Conservation (phyloP, 2,888 invertebrate genomes). For the Melitaea athalia region DNA sequence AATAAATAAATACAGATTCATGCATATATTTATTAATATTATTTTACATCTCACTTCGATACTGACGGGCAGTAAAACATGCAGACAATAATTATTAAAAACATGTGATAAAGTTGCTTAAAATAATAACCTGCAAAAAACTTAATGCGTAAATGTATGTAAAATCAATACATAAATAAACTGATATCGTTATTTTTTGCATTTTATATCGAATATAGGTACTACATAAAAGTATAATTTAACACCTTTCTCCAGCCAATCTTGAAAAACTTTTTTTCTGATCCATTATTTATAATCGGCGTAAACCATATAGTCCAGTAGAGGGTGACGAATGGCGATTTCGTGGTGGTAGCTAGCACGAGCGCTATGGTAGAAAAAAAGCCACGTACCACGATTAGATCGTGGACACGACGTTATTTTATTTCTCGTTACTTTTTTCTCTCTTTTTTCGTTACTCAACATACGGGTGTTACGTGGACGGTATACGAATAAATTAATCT, state of each 20-base stretch:
- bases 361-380: slow-evolving; percentile 61
- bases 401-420: slow-evolving; percentile 51
- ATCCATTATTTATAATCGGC: background rate
- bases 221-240: too few species aligned
- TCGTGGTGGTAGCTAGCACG: slow-evolving; percentile 79
- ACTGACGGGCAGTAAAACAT: too few species aligned
- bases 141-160: too few species aligned
- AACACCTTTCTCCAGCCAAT: background rate
- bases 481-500: background rate
- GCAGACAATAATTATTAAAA: too few species aligned
- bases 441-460: slow-evolving; percentile 1
- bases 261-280: background rate
- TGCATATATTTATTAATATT: too few species aligned
- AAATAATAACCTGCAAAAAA: too few species aligned
- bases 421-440: slow-evolving; percentile 49
- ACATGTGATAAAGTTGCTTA: too few species aligned
- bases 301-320: slow-evolving; percentile 58
- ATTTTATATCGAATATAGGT: too few species aligned
- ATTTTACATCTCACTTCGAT: too few species aligned
- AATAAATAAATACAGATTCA: background rate
- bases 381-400: slow-evolving; percentile 57
- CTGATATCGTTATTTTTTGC: too few species aligned
- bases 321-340: slow-evolving; percentile 75
- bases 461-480: background rate
- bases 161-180: too few species aligned